A percentile compares a stretch with the other conserved stretches of the same genome.
phyloP scores from a whole-genome alignment of 2,797 vertebrate species.

The Falco columbarius region DNA sequence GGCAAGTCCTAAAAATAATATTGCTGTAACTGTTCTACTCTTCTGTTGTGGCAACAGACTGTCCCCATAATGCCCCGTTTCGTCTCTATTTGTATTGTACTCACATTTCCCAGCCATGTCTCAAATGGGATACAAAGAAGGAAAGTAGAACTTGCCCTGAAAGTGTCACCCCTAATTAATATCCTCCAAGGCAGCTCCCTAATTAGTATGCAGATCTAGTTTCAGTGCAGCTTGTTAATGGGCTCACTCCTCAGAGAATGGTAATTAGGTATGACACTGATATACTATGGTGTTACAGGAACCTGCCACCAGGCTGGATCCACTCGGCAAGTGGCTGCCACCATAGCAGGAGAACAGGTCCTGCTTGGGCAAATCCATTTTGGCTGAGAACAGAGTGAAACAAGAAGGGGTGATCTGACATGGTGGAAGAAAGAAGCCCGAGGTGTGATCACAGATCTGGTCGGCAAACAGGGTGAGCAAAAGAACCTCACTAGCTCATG shows the following conservation, averaged over 20 bases:
- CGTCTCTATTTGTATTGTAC: slow-evolving; percentile 56
- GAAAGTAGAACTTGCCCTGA: slow-evolving; percentile 75
- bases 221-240: slow-evolving; percentile 76
- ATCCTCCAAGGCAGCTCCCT: slow-evolving; percentile 75
- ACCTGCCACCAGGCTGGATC: not conserved
- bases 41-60: not conserved
- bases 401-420: not conserved
- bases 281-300: slow-evolving; percentile 46
- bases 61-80: not conserved
- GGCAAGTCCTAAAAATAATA: not conserved
- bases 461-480: not conserved
- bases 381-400: not conserved
- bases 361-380: not conserved
- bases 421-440: not conserved
- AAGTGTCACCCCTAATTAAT: slow-evolving; percentile 84
- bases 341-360: not conserved
- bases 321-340: not conserved
- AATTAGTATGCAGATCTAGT: slow-evolving; percentile 77
- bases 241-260: slow-evolving; percentile 66
- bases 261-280: slow-evolving; percentile 69
- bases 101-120: slow-evolving; percentile 36
- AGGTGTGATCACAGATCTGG: not conserved
- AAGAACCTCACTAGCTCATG: not conserved
- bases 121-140: slow-evolving; percentile 65
- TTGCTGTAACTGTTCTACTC: not conserved